Conservation (phyloP, 2,113 vertebrate species). For the Pelecanoides urinatrix region DNA sequence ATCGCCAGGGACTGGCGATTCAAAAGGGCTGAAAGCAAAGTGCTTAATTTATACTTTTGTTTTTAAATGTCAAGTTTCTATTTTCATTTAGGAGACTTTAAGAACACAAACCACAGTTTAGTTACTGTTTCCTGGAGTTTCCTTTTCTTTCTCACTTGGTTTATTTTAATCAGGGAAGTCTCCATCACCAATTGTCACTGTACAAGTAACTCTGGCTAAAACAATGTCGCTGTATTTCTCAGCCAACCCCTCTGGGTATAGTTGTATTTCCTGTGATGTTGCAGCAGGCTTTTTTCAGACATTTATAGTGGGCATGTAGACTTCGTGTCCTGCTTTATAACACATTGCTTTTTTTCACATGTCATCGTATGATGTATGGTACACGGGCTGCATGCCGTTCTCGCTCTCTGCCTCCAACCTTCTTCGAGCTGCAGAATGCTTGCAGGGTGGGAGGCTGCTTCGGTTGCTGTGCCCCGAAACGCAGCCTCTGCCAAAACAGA, state of each 20-base stretch:
- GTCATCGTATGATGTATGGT: accelerated
- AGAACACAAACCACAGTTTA: background rate
- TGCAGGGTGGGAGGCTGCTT: background rate
- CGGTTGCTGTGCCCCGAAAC: background rate
- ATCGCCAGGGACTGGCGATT: background rate
- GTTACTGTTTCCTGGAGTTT: slow-evolving; percentile 18
- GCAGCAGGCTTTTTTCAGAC: background rate
- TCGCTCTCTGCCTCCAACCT: background rate
- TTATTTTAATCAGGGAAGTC: slow-evolving; percentile 36
- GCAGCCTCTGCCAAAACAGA: background rate
- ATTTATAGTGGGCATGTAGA: background rate
- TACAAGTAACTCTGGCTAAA: background rate
- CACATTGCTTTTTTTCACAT: background rate
- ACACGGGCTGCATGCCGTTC: background rate
- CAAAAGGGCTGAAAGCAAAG: background rate
- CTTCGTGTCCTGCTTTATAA: background rate
- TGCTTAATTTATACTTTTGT: background rate
- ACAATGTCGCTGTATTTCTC: slow-evolving; percentile 5
- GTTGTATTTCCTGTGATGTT: background rate
- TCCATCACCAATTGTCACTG: background rate
- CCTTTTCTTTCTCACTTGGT: slow-evolving; percentile 11
- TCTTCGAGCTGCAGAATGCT: background rate
- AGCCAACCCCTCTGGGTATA: background rate
- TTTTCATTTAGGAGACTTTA: background rate
- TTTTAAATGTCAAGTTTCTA: slow-evolving; percentile 60